Conservation (phyloP, 2,888 invertebrate species). For the Caenorhabditis angaria region DNA sequence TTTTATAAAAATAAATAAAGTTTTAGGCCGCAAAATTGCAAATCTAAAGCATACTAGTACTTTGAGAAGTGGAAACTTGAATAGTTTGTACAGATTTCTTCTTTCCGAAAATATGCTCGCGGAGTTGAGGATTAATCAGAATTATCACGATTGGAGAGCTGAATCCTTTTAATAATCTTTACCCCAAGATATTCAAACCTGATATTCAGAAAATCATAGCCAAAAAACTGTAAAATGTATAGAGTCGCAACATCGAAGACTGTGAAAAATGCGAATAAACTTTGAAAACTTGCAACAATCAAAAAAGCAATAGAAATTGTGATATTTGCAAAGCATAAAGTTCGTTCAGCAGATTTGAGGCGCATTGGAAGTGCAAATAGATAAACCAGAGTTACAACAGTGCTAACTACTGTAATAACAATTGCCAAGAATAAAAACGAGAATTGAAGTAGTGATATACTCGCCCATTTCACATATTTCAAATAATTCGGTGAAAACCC, state of each 20-base stretch:
- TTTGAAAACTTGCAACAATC: constrained; percentile 5
- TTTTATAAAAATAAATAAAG: too few relatives aligned
- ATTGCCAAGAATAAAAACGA: constrained; percentile 17
- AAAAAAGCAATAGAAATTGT: constrained; percentile 11
- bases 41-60: too few relatives aligned
- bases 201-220: constrained; percentile 5
- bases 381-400: constrained; percentile 16
- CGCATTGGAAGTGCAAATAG: constrained; percentile 26
- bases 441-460: constrained; percentile 15
- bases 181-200: too few relatives aligned
- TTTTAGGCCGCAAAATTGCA: too few relatives aligned
- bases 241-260: too few relatives aligned
- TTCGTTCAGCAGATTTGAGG: constrained; percentile 22
- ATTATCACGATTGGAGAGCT: constrained; percentile 19
- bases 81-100: too few relatives aligned
- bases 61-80: too few relatives aligned
- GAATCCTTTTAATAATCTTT: too few relatives aligned
- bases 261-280: too few relatives aligned
- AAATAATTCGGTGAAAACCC: not conserved
- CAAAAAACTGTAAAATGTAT: too few relatives aligned
- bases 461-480: not conserved
- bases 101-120: too few relatives aligned
- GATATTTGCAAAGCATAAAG: constrained; percentile 29
- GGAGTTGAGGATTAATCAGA: not conserved
- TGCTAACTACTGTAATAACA: constrained; percentile 15